These are phyloP conservation scores for Drosophila fungiperda DNA, from an alignment of 2,888 invertebrate species.

Conservation along the genomic window DNA sequence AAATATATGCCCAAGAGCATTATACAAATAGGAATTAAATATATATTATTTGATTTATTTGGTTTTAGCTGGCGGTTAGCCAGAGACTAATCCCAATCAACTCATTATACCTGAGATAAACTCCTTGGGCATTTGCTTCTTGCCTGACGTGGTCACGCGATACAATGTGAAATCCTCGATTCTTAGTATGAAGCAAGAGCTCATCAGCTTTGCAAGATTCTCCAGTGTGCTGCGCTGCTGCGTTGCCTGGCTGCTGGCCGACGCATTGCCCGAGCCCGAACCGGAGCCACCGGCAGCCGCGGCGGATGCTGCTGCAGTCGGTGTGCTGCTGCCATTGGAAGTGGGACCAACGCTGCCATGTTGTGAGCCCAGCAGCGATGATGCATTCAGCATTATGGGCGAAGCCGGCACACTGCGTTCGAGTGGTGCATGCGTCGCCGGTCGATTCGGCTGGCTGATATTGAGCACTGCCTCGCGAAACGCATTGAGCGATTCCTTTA, in stretches of 20 bases:
- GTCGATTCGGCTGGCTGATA: conserved; percentile 88
- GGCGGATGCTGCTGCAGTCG: conserved; percentile 55
- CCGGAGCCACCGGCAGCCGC: conserved; percentile 39
- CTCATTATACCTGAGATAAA: conserved; percentile 89
- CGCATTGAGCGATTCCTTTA: conserved; percentile 92
- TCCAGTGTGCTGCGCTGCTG: conserved; percentile 87
- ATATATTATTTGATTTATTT: neutral
- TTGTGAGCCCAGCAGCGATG: conserved; percentile 69
- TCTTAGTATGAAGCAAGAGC: conserved; percentile 94
- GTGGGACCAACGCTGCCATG: conserved; percentile 60
- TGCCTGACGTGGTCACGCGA: conserved; percentile 91
- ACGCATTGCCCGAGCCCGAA: conserved; percentile 61
- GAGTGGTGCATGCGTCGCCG: conserved; percentile 84
- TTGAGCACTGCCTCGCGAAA: conserved; percentile 92
- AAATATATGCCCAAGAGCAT: neutral
- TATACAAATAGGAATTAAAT: neutral
- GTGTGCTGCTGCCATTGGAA: conserved; percentile 67
- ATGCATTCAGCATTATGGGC: conserved; percentile 78
- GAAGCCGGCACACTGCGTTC: conserved; percentile 83
- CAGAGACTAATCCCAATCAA: neutral
- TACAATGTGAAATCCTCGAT: conserved; percentile 96
- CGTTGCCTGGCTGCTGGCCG: conserved; percentile 86
- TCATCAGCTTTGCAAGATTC: conserved; percentile 95
- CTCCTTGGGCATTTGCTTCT: conserved; percentile 91
- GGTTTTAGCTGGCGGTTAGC: neutral